Evolutionary conservation across 1,140 invertebrate species (phyloP), one percentile per base, ranked within the genome.

Genomic region (Dendrolimus punctatus): DNA sequence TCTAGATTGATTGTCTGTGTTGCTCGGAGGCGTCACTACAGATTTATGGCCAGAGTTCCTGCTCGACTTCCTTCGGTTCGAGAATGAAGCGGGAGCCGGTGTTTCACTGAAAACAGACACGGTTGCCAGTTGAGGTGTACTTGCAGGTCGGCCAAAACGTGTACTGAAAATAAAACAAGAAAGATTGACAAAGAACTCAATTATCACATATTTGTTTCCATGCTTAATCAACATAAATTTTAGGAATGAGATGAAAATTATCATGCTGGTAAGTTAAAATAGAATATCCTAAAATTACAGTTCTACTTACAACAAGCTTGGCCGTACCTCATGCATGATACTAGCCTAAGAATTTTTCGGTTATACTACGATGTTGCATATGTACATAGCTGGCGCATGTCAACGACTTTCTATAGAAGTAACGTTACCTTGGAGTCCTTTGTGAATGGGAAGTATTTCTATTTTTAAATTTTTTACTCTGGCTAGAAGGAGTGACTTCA

Each of bases 101-200:
- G 87, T 75, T 79, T 92, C 90, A 81, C 90, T 91, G 86, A 90
- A 90, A 83, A 91, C 88, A 86, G 90, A 90, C 48, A 90, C 88
- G 68, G 90, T 90, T 64, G 90, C 86, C 61, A 90, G 72, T 81
- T 90, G 87, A 79, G 88, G 80, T 46, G 72, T 81, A 58, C 82
- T 83, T 64, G 76, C 67, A 50, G 85, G 73, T 58, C 87, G 77
- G 56, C 79, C 80, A 73, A 83, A 89, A 57, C 87, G 80, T 58
- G 76, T 80, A 76, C 88, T 89, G 81, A 78, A 88, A 87, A 77
- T 63, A 71, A 63, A 70, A 66, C 43, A 56, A 55, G 48, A 53
- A 62, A 36, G 45, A 58, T 55, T 54, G 38, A 42, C 51, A 45
- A 51, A 7, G 45, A 45, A 39, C 10, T 39, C 8, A 4, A 42